Percentiles rank a stretch among this genome's conserved stretches.
Conservation (phyloP, 2,888 invertebrate species). For the Acholoe squamosa region DNA sequence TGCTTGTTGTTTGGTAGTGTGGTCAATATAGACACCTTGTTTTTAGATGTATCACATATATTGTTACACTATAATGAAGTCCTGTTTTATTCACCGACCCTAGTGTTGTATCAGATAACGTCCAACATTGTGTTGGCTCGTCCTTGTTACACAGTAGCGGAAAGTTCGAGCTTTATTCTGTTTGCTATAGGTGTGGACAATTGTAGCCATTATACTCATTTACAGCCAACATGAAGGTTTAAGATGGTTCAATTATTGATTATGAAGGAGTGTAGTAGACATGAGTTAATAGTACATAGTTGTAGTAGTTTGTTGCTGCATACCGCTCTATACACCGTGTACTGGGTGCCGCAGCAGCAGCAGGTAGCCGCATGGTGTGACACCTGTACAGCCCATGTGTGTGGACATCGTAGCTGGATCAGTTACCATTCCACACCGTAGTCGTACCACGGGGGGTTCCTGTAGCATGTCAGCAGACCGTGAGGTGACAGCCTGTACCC, state of each 20-base stretch:
- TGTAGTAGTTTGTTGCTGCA: neutral
- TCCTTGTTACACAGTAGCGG: neutral
- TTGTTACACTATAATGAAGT: neutral
- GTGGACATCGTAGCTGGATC: slow-evolving; percentile 34
- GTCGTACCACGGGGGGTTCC: neutral
- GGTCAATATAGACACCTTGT: neutral
- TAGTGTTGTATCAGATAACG: neutral
- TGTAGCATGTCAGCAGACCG: no score
- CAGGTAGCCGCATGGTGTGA: neutral
- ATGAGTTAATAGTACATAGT: neutral
- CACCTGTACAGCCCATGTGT: neutral
- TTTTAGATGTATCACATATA: neutral
- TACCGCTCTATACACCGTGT: neutral
- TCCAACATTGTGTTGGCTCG: neutral
- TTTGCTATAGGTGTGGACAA: neutral
- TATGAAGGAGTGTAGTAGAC: neutral
- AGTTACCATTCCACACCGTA: neutral
- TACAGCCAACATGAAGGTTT: neutral
- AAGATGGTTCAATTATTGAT: neutral
- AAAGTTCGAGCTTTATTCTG: neutral
- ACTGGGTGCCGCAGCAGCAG: neutral
- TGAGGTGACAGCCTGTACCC: no score
- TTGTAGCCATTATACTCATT: neutral
- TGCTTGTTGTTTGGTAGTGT: neutral
- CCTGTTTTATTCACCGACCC: neutral